Conservation (phyloP, 2,888 invertebrate genomes). For the Drosophila gaucha region DNA sequence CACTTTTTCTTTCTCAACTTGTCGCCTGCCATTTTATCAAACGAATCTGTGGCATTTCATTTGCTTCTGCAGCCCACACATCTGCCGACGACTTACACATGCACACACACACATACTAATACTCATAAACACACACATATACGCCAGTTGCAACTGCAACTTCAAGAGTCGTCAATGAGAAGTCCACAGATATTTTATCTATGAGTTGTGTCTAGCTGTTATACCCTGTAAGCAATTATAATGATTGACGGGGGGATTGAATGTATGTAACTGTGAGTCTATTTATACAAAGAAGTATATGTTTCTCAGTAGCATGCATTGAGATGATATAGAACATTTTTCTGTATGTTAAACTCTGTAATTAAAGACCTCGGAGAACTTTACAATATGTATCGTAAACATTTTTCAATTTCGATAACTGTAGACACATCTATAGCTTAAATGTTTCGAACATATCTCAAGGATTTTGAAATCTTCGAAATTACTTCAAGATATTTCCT, state of each 20-base stretch:
- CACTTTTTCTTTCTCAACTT: conserved; percentile 75
- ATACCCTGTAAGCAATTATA: conserved; percentile 8
- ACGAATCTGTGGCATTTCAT: conserved; percentile 77
- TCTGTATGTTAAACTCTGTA: too few relatives aligned
- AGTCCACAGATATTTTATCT: conserved; percentile 70
- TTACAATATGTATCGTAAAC: too few relatives aligned
- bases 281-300: too few relatives aligned
- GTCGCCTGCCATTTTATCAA: conserved; percentile 74
- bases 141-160: conserved; percentile 45
- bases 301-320: too few relatives aligned
- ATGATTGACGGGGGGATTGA: neutral
- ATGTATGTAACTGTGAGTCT: neutral
- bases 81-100: conserved; percentile 28
- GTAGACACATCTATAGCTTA: too few relatives aligned
- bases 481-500: too few relatives aligned
- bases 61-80: conserved; percentile 69
- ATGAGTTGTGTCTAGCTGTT: conserved; percentile 35
- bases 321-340: too few relatives aligned
- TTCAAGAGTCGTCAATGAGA: conserved; percentile 51
- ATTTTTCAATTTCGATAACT: too few relatives aligned
- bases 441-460: too few relatives aligned
- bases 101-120: conserved; percentile 3
- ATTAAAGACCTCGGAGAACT: too few relatives aligned
- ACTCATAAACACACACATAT: conserved; percentile 14
- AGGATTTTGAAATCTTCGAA: too few relatives aligned